phyloP scores from a whole-genome alignment of 2,113 vertebrate genomes.

The Laticauda colubrina region DNA sequence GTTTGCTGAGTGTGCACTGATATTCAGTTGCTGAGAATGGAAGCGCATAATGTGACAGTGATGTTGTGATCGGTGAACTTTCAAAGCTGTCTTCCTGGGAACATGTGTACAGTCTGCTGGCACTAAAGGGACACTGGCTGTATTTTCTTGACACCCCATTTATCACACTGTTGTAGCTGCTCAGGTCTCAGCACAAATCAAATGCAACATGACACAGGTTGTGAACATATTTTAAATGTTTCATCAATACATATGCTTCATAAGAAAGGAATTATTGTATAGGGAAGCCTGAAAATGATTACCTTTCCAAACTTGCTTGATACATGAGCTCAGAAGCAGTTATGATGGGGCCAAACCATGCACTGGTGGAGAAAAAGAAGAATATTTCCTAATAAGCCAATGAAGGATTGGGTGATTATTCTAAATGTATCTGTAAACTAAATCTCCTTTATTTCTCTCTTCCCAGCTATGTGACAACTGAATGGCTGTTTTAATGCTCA shows the following conservation, averaged over 20 bases:
- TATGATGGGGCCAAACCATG: not conserved
- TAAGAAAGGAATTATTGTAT: conserved; percentile 22
- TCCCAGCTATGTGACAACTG: not conserved
- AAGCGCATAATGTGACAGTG: not conserved
- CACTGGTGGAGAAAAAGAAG: not conserved
- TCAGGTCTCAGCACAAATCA: not conserved
- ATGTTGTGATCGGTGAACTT: not conserved
- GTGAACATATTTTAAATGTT: conserved; percentile 40
- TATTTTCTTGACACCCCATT: not conserved
- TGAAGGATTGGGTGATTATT: not conserved
- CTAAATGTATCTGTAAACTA: not conserved
- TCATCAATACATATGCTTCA: conserved; percentile 17
- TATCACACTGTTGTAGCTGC: conserved; percentile 10
- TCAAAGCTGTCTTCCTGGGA: not conserved
- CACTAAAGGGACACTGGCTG: not conserved
- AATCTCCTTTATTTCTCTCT: not conserved
- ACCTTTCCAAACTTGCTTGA: conserved; percentile 1
- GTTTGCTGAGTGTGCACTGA: not conserved
- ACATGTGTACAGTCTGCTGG: not conserved
- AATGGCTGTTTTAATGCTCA: not conserved
- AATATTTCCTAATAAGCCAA: not conserved
- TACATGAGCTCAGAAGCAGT: not conserved
- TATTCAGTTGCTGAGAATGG: not conserved
- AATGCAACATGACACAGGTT: not conserved
- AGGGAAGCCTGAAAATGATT: not conserved